Evolutionary conservation across 1,140 invertebrate species (phyloP), one percentile per base, ranked within the genome.

Genomic region (Aradophagus sp.): DNA sequence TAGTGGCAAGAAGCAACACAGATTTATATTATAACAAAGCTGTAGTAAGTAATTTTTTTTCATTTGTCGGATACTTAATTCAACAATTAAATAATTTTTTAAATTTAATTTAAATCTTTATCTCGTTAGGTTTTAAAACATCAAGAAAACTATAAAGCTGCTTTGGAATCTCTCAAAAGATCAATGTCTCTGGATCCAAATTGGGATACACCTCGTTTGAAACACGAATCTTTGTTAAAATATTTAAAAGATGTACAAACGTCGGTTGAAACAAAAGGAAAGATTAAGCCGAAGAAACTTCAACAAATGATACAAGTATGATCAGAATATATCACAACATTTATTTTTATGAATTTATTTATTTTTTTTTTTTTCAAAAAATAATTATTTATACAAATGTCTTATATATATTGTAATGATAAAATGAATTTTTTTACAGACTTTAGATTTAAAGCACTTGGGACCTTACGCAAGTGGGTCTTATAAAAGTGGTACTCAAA

Each of bases 1-100:
- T 90, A 12, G 84, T 91, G 5, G 90, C 93, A 1, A 89, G 84
- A 76, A 90, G 89, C 67, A 92, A 93, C 78, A 89, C 93, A 1
- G 93, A 95, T 87, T 87, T 96, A 23, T 92, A 94, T 87, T 95
- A 92, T 78, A 97, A 96, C 81, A 92, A 93, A 88, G 93, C 90
- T 45, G 89, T 93, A 73, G 93, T 95, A 87, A 90, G 89, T 88
- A 75, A 3, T 27, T 34, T 14, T 12, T 19, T 12, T 26, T 39
- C 13, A 52, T 26, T 45, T 44, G 31, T 39, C n/a, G 29, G n/a
- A n/a, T 32, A 13, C 10, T 27, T 19, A 17, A 10, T 41, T 31
- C 27, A 67, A 12, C 58, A 7, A 45, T 66, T 14, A 47, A 53
- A 8, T 73, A 36, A 55, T 19, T 20, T 52, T 45, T 48, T 29